Percentiles rank a stretch among this genome's conserved stretches.
Evolutionary conservation across 1,140 invertebrate genomes (phyloP).

Genomic region (Whitmania pigra): DNA sequence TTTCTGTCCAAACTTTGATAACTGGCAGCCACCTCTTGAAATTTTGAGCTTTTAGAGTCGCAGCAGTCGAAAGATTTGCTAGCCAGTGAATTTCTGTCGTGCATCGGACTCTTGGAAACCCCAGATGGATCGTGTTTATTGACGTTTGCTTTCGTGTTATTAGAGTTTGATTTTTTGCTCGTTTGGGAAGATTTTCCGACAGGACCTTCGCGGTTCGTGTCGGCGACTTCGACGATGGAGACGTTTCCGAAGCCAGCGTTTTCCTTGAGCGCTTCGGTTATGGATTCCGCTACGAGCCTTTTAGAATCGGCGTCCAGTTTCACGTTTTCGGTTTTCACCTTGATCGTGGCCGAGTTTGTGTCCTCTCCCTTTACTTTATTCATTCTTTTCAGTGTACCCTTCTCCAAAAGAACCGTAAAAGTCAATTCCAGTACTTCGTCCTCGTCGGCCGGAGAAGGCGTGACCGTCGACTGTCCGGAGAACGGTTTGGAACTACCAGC

Average conservation of each 20-base stretch:
- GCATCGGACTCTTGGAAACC: not conserved
- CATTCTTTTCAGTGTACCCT: conserved; percentile 1
- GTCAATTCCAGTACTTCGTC: conserved; percentile 10
- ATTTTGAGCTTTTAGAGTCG: not conserved
- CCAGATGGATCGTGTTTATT: not conserved
- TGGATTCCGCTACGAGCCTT: conserved; percentile 1
- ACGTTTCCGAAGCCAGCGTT: not conserved
- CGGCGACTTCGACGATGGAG: not conserved
- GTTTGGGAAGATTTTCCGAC: not conserved
- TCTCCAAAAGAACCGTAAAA: conserved; percentile 14
- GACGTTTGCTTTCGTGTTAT: not conserved
- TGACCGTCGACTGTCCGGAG: not conserved
- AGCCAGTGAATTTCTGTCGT: not conserved
- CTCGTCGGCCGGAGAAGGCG: not conserved
- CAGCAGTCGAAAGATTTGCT: not conserved
- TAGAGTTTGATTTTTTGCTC: not conserved
- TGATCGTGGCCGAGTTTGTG: not conserved
- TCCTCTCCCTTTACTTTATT: too few relatives aligned
- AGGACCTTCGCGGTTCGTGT: not conserved
- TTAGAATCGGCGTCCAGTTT: not conserved
- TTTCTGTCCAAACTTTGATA: conserved; percentile 7
- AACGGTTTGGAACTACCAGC: not conserved
- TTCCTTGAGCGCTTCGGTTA: not conserved
- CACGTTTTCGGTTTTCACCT: not conserved
- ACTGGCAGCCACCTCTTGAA: not conserved